phyloP scores from a whole-genome alignment of 2,888 invertebrate species.

The Hylaea fasciaria region DNA sequence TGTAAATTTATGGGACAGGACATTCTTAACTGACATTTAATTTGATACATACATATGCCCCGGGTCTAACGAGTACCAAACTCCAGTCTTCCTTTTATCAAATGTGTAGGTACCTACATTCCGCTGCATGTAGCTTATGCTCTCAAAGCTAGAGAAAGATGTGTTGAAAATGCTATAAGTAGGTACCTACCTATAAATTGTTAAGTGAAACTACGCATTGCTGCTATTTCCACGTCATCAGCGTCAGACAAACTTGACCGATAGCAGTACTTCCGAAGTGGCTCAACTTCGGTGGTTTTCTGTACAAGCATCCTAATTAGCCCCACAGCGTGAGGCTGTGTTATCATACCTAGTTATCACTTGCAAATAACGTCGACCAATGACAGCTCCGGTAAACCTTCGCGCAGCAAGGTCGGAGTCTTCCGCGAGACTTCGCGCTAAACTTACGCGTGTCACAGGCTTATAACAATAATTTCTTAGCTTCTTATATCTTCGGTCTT shows the following conservation, averaged over 20 bases:
- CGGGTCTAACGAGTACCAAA: too few species aligned
- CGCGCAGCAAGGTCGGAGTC: conserved; percentile 44
- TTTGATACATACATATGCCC: too few species aligned
- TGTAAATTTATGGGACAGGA: too few species aligned
- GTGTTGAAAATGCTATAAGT: too few species aligned
- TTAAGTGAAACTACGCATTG: too few species aligned
- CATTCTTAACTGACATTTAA: too few species aligned
- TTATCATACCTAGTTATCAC: conserved; percentile 64
- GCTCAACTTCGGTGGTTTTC: conserved; percentile 9
- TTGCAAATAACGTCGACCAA: conserved; percentile 57
- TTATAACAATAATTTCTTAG: not conserved
- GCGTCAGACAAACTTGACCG: conserved; percentile 18
- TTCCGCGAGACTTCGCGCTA: conserved; percentile 29
- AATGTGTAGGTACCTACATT: too few species aligned
- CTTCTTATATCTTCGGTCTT: not conserved
- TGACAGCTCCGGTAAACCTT: conserved; percentile 53
- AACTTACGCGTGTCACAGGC: conserved; percentile 28
- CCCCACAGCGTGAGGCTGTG: conserved; percentile 47
- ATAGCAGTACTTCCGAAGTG: conserved; percentile 11
- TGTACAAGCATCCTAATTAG: conserved; percentile 40
- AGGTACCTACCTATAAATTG: too few species aligned
- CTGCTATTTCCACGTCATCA: conserved; percentile 2
- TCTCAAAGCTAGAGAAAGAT: too few species aligned
- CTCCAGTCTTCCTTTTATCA: too few species aligned
- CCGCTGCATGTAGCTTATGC: too few species aligned